Percentiles rank a stretch among this genome's conserved stretches.
Evolutionary conservation across 35 echinoderm and acorn worm genomes (phyloP).

Genomic region (Anneissia japonica): DNA sequence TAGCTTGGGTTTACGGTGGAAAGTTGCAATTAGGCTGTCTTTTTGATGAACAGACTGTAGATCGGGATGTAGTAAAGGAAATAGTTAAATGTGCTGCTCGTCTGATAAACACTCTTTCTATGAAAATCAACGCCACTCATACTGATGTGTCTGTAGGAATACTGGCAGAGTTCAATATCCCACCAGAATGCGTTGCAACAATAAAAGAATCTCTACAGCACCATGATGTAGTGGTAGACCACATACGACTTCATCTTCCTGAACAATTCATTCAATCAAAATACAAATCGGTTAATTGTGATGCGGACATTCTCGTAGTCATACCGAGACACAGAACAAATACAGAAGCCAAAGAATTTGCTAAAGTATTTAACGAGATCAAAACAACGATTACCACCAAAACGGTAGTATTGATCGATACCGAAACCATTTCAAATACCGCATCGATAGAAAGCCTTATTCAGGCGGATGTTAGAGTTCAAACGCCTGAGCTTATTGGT

Average conservation of each 20-base stretch:
- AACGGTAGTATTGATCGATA: neutral
- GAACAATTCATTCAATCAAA: slow-evolving; percentile 6
- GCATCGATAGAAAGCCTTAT: neutral
- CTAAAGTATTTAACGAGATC: neutral
- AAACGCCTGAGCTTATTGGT: neutral
- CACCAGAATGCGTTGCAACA: slow-evolving; percentile 13
- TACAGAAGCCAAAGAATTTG: neutral
- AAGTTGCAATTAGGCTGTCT: slow-evolving; percentile 7
- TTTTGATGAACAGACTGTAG: neutral
- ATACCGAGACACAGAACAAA: neutral
- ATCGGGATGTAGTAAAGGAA: neutral
- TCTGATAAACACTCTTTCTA: neutral
- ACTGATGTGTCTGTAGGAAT: neutral
- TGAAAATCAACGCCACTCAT: neutral
- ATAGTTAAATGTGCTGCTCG: neutral
- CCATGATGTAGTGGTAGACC: neutral
- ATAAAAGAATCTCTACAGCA: neutral
- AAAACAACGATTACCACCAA: neutral
- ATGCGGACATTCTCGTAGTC: neutral
- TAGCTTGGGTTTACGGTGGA: slow-evolving; percentile 1
- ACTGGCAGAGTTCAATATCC: neutral
- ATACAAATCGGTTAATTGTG: neutral
- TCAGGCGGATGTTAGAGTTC: neutral
- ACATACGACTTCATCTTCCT: neutral
- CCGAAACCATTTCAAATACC: neutral